Conservation (phyloP, 2,797 vertebrate genomes). For the Aselliscus stoliczkanus region DNA sequence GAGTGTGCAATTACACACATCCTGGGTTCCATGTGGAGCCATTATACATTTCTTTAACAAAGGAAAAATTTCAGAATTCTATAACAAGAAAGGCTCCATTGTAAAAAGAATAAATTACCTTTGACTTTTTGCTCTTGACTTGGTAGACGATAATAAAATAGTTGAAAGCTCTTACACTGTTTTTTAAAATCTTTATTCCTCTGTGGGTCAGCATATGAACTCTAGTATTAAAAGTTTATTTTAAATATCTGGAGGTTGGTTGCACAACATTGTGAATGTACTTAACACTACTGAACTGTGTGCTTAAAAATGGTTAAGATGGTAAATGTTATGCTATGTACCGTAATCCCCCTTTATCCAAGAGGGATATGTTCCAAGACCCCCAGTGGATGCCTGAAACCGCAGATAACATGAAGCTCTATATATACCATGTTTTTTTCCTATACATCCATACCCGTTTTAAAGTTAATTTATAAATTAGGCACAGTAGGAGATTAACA, state of each 20-base stretch:
- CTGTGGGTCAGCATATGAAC: neutral
- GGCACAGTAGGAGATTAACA: neutral
- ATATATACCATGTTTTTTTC: neutral
- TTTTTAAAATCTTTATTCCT: neutral
- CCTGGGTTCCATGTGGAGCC: neutral
- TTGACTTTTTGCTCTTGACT: constrained; percentile 16
- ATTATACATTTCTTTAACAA: constrained; percentile 38
- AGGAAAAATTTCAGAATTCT: constrained; percentile 55
- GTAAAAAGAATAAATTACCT: constrained; percentile 12
- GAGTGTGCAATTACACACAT: constrained; percentile 35
- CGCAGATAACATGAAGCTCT: neutral
- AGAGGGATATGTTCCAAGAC: neutral
- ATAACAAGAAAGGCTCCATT: constrained; percentile 17
- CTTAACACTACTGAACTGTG: neutral
- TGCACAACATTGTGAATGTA: neutral
- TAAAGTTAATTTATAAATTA: neutral
- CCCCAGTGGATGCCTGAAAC: neutral
- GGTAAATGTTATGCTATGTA: neutral
- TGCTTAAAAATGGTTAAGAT: neutral
- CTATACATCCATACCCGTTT: neutral
- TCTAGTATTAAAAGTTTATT: neutral
- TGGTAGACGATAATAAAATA: neutral
- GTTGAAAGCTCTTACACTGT: neutral
- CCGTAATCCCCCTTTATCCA: neutral
- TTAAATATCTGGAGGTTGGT: constrained; percentile 5